Percentiles rank a stretch among this genome's conserved stretches.
phyloP scores from a whole-genome alignment of 2,888 invertebrate species.

The Dasypolia templi region DNA sequence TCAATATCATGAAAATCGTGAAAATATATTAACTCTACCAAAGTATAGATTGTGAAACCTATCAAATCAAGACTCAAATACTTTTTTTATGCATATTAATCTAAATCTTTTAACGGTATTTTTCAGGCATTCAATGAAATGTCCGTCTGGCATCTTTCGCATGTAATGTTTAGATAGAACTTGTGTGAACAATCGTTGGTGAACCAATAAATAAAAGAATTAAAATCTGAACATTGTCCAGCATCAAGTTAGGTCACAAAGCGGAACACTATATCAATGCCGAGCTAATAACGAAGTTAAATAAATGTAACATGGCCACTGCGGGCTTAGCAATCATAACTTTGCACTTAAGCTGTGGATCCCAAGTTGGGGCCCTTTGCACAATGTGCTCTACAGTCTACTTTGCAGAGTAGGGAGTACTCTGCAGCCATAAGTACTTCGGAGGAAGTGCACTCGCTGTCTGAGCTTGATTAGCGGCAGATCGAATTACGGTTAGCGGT shows the following conservation, averaged over 20 bases:
- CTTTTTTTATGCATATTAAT: too few relatives aligned
- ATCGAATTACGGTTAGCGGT: constrained; percentile 46
- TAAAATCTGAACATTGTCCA: constrained; percentile 22
- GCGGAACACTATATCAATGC: constrained; percentile 61
- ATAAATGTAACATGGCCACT: constrained; percentile 48
- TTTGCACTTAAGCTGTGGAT: constrained; percentile 65
- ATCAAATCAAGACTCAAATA: neutral
- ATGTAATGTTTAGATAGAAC: too few relatives aligned
- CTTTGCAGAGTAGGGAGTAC: constrained; percentile 10
- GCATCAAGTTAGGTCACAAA: constrained; percentile 44
- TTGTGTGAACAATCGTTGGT: too few relatives aligned
- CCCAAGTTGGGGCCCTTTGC: constrained; percentile 54
- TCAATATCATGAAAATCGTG: too few relatives aligned
- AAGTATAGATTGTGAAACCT: neutral
- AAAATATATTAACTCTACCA: neutral
- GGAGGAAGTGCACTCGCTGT: constrained; percentile 25
- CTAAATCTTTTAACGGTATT: neutral
- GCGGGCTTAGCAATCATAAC: constrained; percentile 68
- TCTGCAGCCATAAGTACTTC: constrained; percentile 25
- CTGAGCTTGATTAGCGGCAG: constrained; percentile 51
- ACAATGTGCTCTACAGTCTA: constrained; percentile 18
- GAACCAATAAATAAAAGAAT: too few relatives aligned
- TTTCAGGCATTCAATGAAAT: neutral
- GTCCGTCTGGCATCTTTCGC: too few relatives aligned
- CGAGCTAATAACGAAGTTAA: constrained; percentile 64